Base-by-base conservation (phyloP, 1,140 invertebrate genomes). In the Atopsyche davidsoni region DNA sequence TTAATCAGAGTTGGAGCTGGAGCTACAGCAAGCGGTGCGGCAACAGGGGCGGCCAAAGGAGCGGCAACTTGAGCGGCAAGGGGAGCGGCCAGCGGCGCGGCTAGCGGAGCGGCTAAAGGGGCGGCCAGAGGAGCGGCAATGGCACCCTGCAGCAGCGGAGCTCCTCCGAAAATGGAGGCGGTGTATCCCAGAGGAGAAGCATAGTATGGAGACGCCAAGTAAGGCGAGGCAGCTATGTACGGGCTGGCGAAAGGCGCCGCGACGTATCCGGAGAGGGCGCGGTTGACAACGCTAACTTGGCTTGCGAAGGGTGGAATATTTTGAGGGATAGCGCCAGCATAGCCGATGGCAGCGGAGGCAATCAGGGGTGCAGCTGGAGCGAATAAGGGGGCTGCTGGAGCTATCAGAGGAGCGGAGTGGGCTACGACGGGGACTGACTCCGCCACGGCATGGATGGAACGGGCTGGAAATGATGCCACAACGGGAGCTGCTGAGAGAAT, bases 291-390 rank as follows among this genome's bases (percentile, higher is more conserved):
- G 59, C 68, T 77, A 28, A 77, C 58, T 62, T 77, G 73, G 10
- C 71, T 68, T 2, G 73, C 74, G 42, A 72, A 73, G 2, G 77
- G 77, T 17, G 73, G 72, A 40, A 78, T 65, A 46, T 78, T 77
- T 45, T 77, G 74, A 2, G 76, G 77, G 17, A 68, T 61, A 14
- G 66, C 65, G 57, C 70, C 67, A 42, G 72, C 67, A 46, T 72
- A 70, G 3, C 61, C 65, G 2, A 70, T 58, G 11, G 64, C 59
- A 13, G 68, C 64, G 10, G 66, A 64, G 10, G 67, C 69, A 53
- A 66, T 59, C 43, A 52, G 13, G 13, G 23, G 47, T 13, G 24
- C 51, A 34, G 44, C 43, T 53, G 14, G 31, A 9, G 51, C 46
- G 1, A 53, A 17, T 3, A 53, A 18, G 14, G 55, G 51, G 4